These are phyloP conservation scores for Clarias fuscus DNA, from an alignment of 2,797 vertebrate genomes.

Conservation along the genomic window DNA sequence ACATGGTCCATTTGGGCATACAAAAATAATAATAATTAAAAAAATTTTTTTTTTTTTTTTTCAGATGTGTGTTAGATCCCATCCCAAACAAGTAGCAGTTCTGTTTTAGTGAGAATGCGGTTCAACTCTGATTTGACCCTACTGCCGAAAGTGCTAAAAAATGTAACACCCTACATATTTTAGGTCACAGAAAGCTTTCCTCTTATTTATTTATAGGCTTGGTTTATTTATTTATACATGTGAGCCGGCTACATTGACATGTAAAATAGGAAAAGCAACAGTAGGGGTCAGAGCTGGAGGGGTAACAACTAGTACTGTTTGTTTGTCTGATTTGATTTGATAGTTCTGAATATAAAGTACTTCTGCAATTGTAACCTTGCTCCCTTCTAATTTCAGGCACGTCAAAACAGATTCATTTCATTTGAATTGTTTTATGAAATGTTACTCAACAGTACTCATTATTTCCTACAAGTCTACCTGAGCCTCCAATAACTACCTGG, in stretches of 20 bases:
- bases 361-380: neutral
- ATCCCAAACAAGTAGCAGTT: neutral
- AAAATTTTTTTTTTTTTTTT: too few relatives aligned
- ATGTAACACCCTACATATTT: conserved; percentile 2
- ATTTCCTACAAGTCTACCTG: too few relatives aligned
- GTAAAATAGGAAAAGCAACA: neutral
- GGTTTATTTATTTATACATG: neutral
- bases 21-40: neutral
- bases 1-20: too few relatives aligned
- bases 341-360: neutral
- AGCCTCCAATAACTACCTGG: too few relatives aligned
- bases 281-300: neutral
- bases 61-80: neutral
- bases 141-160: neutral
- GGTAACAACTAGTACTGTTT: neutral
- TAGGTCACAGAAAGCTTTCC: neutral
- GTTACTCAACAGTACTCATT: too few relatives aligned
- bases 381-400: neutral
- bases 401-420: neutral
- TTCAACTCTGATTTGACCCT: neutral
- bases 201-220: neutral
- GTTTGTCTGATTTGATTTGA: neutral
- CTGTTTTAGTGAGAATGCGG: neutral
- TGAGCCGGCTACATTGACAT: neutral
- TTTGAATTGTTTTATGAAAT: too few relatives aligned